Evolutionary conservation across 2,113 vertebrate genomes (phyloP), one percentile per base, ranked within the genome.

Genomic region (Urocitellus parryii): DNA sequence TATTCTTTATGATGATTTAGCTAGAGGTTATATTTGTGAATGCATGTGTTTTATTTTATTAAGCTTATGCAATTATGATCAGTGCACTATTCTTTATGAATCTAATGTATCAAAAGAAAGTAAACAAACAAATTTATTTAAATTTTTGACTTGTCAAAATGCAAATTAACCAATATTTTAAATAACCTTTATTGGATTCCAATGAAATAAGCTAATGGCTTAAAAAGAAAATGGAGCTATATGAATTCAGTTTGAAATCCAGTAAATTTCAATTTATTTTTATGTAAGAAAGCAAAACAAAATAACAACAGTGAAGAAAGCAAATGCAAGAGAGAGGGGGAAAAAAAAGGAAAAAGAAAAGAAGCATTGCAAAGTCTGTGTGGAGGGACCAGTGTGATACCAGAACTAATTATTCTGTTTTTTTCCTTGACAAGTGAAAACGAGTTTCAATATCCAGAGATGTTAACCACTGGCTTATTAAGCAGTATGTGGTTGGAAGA

Each of bases 131-230:
- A 5, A 61, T 29, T 67, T 5, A 48, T 25, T 91, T 96, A 32
- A 73, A 68, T 93, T 74, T 80, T 84, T 4, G 56, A 27, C 39
- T 88, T 86, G 17, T 70, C 48, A 88, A 73, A 70, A 58, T 78
- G 12, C 1, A 85, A 73, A 39, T 73, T 77, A 27, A 72, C 3
- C 25, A 1, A 29, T 58, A 42, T 72, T 91, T 79, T 78, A 14
- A 76, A 39, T 48, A 67, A 42, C 3, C 2, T 4, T 53, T 45
- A 51, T 48, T 88, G 8, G 4, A 73, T 58, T 77, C 0, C 25
- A 88, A 42, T 3, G 39, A 18, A 91, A 67, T 34, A 12, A 88
- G 53, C 11, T 53, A 51, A 77, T 37, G 17, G 4, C 2, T 96
- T 14, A 53, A 95, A 82, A 94, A 42, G 1, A 80, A 56, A 95